These are phyloP conservation scores for Eupithecia subfuscata DNA, from an alignment of 2,888 invertebrate genomes.

Conservation along the genomic window DNA sequence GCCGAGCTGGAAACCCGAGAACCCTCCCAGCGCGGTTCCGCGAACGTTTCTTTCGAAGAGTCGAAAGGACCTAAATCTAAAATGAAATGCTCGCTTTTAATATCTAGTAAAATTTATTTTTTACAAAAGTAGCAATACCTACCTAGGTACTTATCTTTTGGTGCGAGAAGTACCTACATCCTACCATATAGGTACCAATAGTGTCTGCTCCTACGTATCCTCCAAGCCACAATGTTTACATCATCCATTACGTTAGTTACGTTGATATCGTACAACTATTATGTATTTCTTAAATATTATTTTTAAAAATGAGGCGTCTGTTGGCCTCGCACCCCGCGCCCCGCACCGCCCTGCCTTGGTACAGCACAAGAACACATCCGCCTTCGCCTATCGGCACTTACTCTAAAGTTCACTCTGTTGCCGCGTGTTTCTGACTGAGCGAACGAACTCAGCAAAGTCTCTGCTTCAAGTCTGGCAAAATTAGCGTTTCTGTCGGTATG, in stretches of 20 bases:
- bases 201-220: not conserved
- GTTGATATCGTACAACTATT: not conserved
- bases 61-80: not conserved
- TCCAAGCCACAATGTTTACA: not conserved
- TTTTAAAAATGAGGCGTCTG: not conserved
- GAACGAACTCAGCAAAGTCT: no score
- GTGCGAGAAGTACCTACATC: not conserved
- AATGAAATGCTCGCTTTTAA: conserved; percentile 5
- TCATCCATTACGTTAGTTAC: not conserved
- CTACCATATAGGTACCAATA: no score
- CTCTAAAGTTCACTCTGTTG: no score
- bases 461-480: no score
- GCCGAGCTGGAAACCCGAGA: no score
- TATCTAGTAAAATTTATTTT: conserved; percentile 23
- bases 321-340: not conserved
- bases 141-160: not conserved
- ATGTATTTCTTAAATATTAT: not conserved
- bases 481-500: no score
- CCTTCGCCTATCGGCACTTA: no score
- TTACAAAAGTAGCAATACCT: conserved; percentile 22
- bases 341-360: not conserved
- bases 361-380: no score
- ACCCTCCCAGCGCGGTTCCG: no score
- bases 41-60: no score
- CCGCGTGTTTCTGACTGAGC: no score